Percentiles rank a stretch among this genome's conserved stretches.
Evolutionary conservation across 2,113 vertebrate genomes (phyloP).

Genomic region (Bubo blakistoni): DNA sequence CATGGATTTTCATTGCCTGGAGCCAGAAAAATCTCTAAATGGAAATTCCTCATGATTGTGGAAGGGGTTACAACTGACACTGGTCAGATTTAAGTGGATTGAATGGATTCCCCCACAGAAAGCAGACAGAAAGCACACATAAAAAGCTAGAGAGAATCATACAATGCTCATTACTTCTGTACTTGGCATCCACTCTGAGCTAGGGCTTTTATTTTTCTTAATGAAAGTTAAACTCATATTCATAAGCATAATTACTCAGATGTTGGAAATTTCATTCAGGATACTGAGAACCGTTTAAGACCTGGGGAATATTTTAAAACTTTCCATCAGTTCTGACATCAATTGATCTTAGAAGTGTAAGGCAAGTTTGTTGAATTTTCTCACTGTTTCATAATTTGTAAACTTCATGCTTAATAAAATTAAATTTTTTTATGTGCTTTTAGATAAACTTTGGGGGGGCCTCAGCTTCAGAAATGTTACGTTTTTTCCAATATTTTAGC

Average conservation of each 20-base stretch:
- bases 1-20: neutral
- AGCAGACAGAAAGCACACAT: neutral
- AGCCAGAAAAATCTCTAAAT: neutral
- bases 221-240: neutral
- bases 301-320: neutral
- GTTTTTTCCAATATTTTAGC: neutral
- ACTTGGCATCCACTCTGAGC: neutral
- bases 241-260: fast-evolving
- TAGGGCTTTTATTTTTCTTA: neutral
- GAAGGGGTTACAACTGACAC: neutral
- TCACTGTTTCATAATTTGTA: neutral
- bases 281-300: neutral
- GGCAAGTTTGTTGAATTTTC: neutral
- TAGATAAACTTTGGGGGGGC: neutral
- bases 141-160: neutral
- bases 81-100: neutral
- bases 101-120: neutral
- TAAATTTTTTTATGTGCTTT: no score
- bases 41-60: neutral
- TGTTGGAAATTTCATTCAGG: neutral
- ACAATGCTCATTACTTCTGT: fast-evolving
- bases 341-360: neutral
- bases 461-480: neutral
- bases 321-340: neutral
- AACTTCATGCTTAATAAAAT: neutral